Evolutionary conservation across 2,113 vertebrate genomes (phyloP).

Genomic region (Pelmatolapia mariae): DNA sequence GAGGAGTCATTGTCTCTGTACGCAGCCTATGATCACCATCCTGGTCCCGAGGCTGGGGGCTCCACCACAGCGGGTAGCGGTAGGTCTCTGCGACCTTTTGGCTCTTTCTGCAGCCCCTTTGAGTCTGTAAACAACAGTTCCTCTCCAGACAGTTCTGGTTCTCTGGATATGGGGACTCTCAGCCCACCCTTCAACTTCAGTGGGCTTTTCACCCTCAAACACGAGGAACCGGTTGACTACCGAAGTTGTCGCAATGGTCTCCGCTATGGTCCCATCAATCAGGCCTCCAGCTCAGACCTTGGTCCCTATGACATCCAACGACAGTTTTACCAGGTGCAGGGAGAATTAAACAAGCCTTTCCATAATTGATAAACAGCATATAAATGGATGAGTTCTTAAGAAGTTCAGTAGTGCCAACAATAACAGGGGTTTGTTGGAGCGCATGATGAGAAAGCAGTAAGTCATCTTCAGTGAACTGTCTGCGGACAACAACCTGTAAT

Average conservation of each 20-base stretch:
- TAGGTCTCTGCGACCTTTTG: slow-evolving; percentile 83
- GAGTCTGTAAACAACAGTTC: slow-evolving; percentile 86
- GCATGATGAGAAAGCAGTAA: neutral
- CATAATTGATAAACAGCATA: neutral
- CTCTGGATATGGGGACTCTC: slow-evolving; percentile 80
- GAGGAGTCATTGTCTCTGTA: slow-evolving; percentile 82
- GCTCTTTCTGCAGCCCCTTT: slow-evolving; percentile 81
- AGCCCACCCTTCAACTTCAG: slow-evolving; percentile 92
- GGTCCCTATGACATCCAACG: slow-evolving; percentile 87
- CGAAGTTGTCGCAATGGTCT: slow-evolving; percentile 90
- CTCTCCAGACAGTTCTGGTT: slow-evolving; percentile 83
- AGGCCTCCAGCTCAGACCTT: slow-evolving; percentile 77
- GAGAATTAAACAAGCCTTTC: slow-evolving; percentile 83
- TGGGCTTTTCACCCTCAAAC: slow-evolving; percentile 94
- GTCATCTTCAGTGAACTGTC: neutral
- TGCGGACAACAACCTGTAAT: rapidly evolving
- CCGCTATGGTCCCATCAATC: slow-evolving; percentile 81
- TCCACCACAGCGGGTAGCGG: slow-evolving; percentile 77
- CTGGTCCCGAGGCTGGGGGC: slow-evolving; percentile 71
- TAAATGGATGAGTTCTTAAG: neutral
- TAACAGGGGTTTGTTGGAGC: neutral
- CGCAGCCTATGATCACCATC: slow-evolving; percentile 85
- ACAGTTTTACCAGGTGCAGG: slow-evolving; percentile 86
- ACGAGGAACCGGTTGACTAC: slow-evolving; percentile 88
- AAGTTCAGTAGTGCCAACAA: neutral